Evolutionary conservation across 2,113 vertebrate species (phyloP).

Genomic region (Cercocebus atys): DNA sequence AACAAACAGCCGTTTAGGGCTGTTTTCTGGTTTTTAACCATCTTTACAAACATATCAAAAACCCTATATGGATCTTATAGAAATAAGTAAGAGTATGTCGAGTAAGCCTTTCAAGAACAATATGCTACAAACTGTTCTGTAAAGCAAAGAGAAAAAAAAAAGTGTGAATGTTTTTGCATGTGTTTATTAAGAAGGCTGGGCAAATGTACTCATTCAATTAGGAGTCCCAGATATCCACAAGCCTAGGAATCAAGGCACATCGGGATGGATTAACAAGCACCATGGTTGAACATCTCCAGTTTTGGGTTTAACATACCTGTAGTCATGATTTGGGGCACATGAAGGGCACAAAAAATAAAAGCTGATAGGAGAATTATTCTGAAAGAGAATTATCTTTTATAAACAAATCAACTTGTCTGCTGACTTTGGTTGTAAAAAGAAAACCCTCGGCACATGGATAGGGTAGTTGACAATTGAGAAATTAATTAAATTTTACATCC

Average conservation of each 20-base stretch:
- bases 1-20: background rate
- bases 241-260: background rate
- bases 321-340: background rate
- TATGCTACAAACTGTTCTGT: background rate
- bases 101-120: background rate
- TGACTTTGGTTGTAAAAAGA: background rate
- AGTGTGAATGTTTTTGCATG: background rate
- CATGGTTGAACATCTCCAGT: too few species aligned
- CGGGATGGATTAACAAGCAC: too few species aligned
- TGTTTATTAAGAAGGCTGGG: background rate
- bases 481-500: background rate
- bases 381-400: background rate
- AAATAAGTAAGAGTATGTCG: background rate
- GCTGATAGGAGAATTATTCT: background rate
- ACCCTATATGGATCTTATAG: background rate
- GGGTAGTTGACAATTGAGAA: background rate
- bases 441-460: background rate
- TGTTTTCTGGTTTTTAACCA: conserved; percentile 11
- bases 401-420: background rate
- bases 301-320: too few species aligned
- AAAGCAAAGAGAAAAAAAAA: background rate
- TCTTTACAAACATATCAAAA: background rate
- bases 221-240: background rate
- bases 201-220: background rate
- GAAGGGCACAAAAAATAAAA: background rate